Evolutionary conservation across 1,140 invertebrate species (phyloP).

Genomic region (Calycopis cecrops): DNA sequence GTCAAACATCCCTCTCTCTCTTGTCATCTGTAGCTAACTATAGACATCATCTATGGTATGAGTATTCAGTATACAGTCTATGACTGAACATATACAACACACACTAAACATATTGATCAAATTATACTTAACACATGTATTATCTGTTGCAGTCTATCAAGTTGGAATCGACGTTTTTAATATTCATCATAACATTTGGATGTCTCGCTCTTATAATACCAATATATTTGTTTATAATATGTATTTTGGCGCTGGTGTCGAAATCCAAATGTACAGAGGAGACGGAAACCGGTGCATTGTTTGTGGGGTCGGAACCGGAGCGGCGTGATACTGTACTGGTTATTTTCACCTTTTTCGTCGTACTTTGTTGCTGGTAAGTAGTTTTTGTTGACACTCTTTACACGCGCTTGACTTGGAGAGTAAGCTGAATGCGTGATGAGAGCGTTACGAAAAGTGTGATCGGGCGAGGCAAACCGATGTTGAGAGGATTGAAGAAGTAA

Average conservation of each 20-base stretch:
- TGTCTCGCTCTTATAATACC: constrained; percentile 59
- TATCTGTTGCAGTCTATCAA: constrained; percentile 49
- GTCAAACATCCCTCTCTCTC: no score
- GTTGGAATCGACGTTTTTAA: constrained; percentile 61
- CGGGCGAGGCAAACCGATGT: no score
- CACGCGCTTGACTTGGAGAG: no score
- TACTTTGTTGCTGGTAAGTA: constrained; percentile 61
- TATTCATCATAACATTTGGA: constrained; percentile 51
- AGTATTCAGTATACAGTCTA: no score
- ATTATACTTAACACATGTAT: background rate
- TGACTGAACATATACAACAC: background rate
- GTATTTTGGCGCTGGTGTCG: constrained; percentile 48
- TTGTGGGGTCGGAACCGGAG: constrained; percentile 45
- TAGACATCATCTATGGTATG: no score
- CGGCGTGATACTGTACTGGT: constrained; percentile 49
- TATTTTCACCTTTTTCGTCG: constrained; percentile 47
- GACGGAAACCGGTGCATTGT: constrained; percentile 57
- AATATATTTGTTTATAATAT: constrained; percentile 51
- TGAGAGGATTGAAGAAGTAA: no score
- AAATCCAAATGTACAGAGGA: constrained; percentile 53
- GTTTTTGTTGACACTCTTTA: no score
- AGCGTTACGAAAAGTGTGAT: no score
- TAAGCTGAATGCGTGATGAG: no score
- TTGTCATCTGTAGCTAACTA: no score
- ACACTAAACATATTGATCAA: no score